Evolutionary conservation across 2,888 invertebrate species (phyloP).

Genomic region (Hypomecis punctinalis): DNA sequence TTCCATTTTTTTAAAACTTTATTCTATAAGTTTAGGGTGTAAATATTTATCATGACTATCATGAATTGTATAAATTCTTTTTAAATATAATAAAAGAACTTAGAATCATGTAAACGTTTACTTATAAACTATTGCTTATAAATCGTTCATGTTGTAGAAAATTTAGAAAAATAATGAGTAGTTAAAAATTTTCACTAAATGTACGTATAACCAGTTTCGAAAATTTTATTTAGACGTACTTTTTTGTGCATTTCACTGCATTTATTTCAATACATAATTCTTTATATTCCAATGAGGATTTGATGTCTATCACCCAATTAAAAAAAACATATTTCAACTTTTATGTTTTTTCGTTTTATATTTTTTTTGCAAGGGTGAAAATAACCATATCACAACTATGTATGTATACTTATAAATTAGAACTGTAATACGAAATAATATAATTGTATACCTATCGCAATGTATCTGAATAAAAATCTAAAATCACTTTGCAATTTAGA

Average conservation of each 20-base stretch:
- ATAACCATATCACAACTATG: conserved; percentile 80
- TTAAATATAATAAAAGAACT: conserved; percentile 56
- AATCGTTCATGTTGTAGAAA: conserved; percentile 82
- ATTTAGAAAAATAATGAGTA: conserved; percentile 67
- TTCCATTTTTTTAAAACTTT: conserved; percentile 41
- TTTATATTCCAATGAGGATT: not conserved
- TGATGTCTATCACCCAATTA: conserved; percentile 17
- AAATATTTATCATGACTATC: conserved; percentile 76
- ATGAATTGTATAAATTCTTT: conserved; percentile 72
- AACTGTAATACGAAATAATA: conserved; percentile 57
- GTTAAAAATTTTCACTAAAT: conserved; percentile 55
- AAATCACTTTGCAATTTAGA: conserved; percentile 38
- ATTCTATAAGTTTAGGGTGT: conserved; percentile 55
- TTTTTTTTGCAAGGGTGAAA: conserved; percentile 58
- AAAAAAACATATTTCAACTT: conserved; percentile 2
- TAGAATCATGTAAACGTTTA: conserved; percentile 75
- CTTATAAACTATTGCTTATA: conserved; percentile 69
- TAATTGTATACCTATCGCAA: conserved; percentile 65
- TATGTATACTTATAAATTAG: conserved; percentile 73
- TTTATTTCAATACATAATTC: conserved; percentile 36
- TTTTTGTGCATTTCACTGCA: conserved; percentile 46
- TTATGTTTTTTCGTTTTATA: conserved; percentile 17
- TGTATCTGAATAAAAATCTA: conserved; percentile 58
- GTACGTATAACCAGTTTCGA: conserved; percentile 42
- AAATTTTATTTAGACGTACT: conserved; percentile 31